Conservation (phyloP, 1,140 invertebrate species). For the Nixonia krombeini region DNA sequence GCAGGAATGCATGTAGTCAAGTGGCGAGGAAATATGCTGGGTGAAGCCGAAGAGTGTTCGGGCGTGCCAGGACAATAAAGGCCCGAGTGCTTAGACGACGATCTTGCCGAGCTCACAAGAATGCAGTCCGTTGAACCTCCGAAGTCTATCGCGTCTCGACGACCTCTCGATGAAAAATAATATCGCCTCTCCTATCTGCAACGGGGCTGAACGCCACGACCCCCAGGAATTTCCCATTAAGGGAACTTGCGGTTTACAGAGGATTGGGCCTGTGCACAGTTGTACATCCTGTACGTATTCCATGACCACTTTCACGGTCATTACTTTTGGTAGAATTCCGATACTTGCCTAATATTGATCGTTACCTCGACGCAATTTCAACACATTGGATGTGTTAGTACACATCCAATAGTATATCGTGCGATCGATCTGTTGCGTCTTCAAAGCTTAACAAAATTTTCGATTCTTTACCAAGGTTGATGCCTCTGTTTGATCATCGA, state of each 20-base stretch:
- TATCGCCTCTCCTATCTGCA: constrained; percentile 28
- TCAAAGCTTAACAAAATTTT: not conserved
- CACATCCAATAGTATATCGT: no score
- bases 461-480: not conserved
- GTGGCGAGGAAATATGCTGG: no score
- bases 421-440: no score
- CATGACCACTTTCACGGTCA: constrained; percentile 3
- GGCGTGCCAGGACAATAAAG: constrained; percentile 50
- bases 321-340: constrained; percentile 11
- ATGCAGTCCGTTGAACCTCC: constrained; percentile 19
- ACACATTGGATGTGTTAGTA: no score
- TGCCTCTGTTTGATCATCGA: not conserved
- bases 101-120: constrained; percentile 36
- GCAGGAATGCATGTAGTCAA: not conserved
- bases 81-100: constrained; percentile 27
- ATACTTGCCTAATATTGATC: no score
- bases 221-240: constrained; percentile 30
- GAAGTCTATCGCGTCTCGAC: constrained; percentile 33
- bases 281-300: constrained; percentile 6
- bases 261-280: not conserved
- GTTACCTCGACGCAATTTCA: no score
- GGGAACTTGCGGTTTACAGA: constrained; percentile 16
- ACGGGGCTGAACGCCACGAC: constrained; percentile 13
- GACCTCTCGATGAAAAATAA: constrained; percentile 33
- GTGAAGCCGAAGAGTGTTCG: constrained; percentile 20